Evolutionary conservation across 2,113 vertebrate genomes (phyloP).

Genomic region (Nannobrachium achirus): DNA sequence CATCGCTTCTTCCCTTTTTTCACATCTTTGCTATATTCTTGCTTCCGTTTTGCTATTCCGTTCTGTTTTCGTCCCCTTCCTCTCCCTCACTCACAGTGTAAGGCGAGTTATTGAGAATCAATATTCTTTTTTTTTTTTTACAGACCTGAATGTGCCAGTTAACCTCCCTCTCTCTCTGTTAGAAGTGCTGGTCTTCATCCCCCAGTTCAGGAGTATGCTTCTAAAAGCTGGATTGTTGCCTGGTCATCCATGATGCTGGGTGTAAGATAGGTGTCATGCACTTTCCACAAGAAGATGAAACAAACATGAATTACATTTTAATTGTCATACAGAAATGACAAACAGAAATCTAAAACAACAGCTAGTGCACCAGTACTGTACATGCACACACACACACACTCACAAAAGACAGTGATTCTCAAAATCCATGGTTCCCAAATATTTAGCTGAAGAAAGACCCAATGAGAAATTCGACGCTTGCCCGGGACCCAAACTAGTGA

Average conservation of each 20-base stretch:
- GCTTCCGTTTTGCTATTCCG: slow-evolving; percentile 4
- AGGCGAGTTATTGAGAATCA: slow-evolving; percentile 48
- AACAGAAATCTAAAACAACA: too few relatives aligned
- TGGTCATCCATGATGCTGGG: background rate
- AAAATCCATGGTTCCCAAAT: too few relatives aligned
- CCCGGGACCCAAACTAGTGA: too few relatives aligned
- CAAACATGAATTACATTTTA: slow-evolving; percentile 19
- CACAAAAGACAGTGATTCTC: background rate
- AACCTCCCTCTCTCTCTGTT: slow-evolving; percentile 13
- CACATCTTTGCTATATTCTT: slow-evolving; percentile 23
- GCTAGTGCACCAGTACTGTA: slow-evolving; percentile 29
- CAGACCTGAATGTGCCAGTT: slow-evolving; percentile 23
- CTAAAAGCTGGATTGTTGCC: background rate
- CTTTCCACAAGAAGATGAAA: slow-evolving; percentile 18
- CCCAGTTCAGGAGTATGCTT: slow-evolving; percentile 5
- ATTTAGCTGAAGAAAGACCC: too few relatives aligned
- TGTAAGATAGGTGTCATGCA: background rate
- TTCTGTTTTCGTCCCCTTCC: background rate
- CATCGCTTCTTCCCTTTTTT: background rate
- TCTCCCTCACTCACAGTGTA: slow-evolving; percentile 68
- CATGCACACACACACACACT: slow-evolving; percentile 27
- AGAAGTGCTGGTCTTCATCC: background rate
- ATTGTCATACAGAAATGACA: slow-evolving; percentile 19
- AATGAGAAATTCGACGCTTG: too few relatives aligned
- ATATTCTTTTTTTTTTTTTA: slow-evolving; percentile 1